Conservation (phyloP, 2,113 vertebrate species). For the Nettapus auritus region DNA sequence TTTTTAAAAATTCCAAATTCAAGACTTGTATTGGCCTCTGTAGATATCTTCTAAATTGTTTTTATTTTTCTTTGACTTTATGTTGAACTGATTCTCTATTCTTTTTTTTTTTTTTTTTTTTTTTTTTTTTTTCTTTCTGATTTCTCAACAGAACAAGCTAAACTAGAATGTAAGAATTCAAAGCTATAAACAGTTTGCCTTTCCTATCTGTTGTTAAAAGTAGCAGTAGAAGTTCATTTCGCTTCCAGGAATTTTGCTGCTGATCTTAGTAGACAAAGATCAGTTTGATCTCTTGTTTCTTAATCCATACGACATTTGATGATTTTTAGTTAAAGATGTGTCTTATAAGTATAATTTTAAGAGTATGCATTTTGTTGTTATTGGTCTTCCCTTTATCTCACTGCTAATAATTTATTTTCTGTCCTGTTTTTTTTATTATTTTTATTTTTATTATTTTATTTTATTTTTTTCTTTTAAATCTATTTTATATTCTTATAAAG, state of each 20-base stretch:
- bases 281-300: neutral
- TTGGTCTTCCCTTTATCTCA: neutral
- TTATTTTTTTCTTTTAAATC: neutral
- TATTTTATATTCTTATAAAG: neutral
- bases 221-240: neutral
- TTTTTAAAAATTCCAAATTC: neutral
- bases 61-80: neutral
- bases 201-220: neutral
- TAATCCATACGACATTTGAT: neutral
- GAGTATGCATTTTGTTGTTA: neutral
- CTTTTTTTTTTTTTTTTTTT: neutral
- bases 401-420: neutral
- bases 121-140: neutral
- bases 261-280: neutral
- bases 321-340: neutral
- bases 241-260: neutral
- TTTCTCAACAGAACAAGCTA: neutral
- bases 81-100: neutral
- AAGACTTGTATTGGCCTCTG: neutral
- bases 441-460: too few species aligned
- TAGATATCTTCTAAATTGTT: neutral
- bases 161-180: neutral
- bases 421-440: neutral
- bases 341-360: neutral
- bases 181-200: neutral